These are phyloP conservation scores for Bathynomus jamesi DNA, from an alignment of 1,140 invertebrate species.

Conservation along the genomic window DNA sequence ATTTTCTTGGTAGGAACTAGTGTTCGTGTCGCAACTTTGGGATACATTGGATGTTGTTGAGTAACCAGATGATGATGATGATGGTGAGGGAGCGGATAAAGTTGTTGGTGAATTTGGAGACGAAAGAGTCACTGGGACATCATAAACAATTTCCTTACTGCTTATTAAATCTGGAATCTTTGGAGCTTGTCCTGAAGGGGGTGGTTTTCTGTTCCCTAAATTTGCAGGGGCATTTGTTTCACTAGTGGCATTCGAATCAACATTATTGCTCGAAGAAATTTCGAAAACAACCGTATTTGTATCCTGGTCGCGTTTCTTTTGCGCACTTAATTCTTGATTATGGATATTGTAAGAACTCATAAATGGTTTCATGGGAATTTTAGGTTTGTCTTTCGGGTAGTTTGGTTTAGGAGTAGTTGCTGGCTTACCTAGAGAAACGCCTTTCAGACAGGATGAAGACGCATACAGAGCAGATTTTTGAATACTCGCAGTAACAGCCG, in stretches of 20 bases:
- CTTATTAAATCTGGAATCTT: no score
- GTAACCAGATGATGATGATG: not conserved
- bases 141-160: constrained; percentile 12
- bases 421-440: constrained; percentile 21
- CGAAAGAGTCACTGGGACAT: not conserved
- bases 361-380: constrained; percentile 28
- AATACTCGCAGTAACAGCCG: constrained; percentile 25
- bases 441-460: constrained; percentile 23
- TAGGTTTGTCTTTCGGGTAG: constrained; percentile 35
- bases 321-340: not conserved
- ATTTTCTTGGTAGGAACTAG: not conserved
- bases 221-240: no score
- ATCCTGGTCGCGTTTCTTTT: no score
- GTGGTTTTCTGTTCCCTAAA: no score
- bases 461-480: constrained; percentile 31
- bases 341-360: not conserved
- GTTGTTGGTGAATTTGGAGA: not conserved
- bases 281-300: no score
- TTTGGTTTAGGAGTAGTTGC: constrained; percentile 36
- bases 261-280: no score
- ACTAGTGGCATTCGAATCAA: no score
- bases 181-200: not conserved
- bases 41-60: not conserved
- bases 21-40: not conserved
- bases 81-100: not conserved